phyloP scores from a whole-genome alignment of 2,888 invertebrate species.

The Cataglyphis rosenhaueri region DNA sequence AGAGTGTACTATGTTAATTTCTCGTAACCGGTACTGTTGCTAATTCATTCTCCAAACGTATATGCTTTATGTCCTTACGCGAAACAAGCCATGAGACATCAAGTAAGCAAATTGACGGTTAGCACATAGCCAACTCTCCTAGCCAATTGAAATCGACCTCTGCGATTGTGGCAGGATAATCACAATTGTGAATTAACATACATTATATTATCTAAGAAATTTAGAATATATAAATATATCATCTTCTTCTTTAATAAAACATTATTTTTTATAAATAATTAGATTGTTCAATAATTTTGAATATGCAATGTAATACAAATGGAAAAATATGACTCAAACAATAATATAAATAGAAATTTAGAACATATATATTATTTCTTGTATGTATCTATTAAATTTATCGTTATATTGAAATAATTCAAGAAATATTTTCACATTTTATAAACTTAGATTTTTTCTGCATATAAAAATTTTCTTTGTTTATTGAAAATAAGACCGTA shows the following conservation, averaged over 20 bases:
- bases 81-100: slow-evolving; percentile 59
- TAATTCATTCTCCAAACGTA: slow-evolving; percentile 7
- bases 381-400: not conserved
- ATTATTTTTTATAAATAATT: not conserved
- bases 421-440: not conserved
- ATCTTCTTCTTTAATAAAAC: not conserved
- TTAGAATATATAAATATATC: not conserved
- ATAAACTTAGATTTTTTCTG: not conserved
- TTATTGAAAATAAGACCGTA: not conserved
- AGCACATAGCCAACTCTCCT: slow-evolving; percentile 31
- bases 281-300: not conserved
- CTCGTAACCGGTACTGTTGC: not conserved
- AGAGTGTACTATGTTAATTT: slow-evolving; percentile 12
- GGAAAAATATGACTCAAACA: not conserved
- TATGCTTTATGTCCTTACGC: slow-evolving; percentile 56
- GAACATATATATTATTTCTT: not conserved
- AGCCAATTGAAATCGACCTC: slow-evolving; percentile 50
- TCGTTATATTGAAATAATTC: not conserved
- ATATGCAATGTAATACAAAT: not conserved
- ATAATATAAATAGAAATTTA: not conserved
- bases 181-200: slow-evolving; percentile 41
- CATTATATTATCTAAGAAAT: not conserved
- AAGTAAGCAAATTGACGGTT: slow-evolving; percentile 52
- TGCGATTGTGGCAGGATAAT: not conserved
- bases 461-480: not conserved